Evolutionary conservation across 1,140 invertebrate genomes (phyloP).

Genomic region (Lysiphlebus fabarum): DNA sequence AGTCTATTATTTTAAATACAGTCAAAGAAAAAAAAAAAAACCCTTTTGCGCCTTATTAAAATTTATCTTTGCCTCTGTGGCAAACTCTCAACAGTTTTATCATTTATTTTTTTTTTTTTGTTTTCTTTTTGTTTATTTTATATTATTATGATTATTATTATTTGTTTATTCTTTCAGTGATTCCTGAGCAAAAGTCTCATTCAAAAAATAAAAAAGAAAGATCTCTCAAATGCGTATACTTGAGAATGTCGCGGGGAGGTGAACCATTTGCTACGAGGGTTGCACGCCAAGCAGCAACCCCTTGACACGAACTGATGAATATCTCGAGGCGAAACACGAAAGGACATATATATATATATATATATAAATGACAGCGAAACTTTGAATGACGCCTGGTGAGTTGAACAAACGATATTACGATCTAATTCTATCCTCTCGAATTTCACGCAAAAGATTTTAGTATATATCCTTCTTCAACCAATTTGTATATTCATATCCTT

Average conservation of each 20-base stretch:
- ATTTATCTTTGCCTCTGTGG: slow-evolving; percentile 34
- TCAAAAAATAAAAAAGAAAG: slow-evolving; percentile 9
- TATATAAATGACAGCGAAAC: slow-evolving; percentile 5
- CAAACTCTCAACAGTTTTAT: slow-evolving; percentile 34
- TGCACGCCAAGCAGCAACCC: slow-evolving; percentile 32
- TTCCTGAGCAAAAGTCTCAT: neutral
- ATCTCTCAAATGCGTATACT: neutral
- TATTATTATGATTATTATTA: too few species aligned
- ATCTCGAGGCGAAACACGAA: slow-evolving; percentile 26
- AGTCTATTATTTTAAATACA: too few species aligned
- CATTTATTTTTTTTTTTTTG: slow-evolving; percentile 21
- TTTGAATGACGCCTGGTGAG: slow-evolving; percentile 15
- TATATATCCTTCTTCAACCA: neutral
- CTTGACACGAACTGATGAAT: slow-evolving; percentile 39
- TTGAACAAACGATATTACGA: slow-evolving; percentile 28
- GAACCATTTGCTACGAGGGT: slow-evolving; percentile 35
- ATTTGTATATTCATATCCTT: neutral
- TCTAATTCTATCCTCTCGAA: slow-evolving; percentile 38
- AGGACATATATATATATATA: neutral
- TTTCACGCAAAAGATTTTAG: slow-evolving; percentile 29
- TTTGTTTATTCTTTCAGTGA: too few species aligned
- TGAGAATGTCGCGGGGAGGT: slow-evolving; percentile 25
- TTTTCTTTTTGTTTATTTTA: too few species aligned
- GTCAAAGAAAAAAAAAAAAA: too few species aligned
- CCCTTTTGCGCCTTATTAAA: slow-evolving; percentile 33